Percentiles rank a stretch among this genome's conserved stretches.
Conservation (phyloP, 2,888 invertebrate genomes). For the Julus scandinavius region DNA sequence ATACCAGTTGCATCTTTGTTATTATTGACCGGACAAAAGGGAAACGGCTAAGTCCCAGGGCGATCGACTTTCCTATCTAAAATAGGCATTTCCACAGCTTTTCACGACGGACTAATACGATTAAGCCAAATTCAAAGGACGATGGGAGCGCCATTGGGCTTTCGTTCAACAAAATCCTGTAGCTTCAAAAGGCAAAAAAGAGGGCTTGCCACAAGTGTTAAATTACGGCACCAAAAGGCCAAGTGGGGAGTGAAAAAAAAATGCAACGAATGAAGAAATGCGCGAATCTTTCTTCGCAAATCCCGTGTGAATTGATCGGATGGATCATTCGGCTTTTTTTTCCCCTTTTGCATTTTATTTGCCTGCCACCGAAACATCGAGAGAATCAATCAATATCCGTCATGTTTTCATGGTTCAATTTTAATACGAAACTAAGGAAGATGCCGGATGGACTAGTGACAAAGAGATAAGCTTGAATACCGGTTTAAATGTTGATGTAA, state of each 20-base stretch:
- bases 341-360: conserved; percentile 5
- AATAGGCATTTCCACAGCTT: conserved; percentile 36
- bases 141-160: conserved; percentile 17
- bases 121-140: conserved; percentile 37
- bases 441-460: neutral
- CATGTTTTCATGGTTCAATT: conserved; percentile 29
- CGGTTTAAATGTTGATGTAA: conserved; percentile 5
- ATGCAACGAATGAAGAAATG: neutral
- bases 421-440: neutral
- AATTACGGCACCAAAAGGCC: conserved; percentile 43
- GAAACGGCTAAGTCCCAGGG: conserved; percentile 36
- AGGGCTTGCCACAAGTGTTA: conserved; percentile 40
- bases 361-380: conserved; percentile 9
- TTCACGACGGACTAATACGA: conserved; percentile 41
- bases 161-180: conserved; percentile 30
- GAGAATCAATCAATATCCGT: conserved; percentile 40
- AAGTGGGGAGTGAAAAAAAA: neutral
- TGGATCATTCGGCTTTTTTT: conserved; percentile 10
- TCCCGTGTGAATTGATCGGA: conserved; percentile 1
- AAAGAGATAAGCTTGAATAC: neutral
- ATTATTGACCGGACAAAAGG: conserved; percentile 44
- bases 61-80: conserved; percentile 46
- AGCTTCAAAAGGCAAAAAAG: conserved; percentile 8
- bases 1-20: conserved; percentile 25
- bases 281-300: conserved; percentile 2